phyloP scores from a whole-genome alignment of 2,888 invertebrate species.

The Mythimna vitellina region DNA sequence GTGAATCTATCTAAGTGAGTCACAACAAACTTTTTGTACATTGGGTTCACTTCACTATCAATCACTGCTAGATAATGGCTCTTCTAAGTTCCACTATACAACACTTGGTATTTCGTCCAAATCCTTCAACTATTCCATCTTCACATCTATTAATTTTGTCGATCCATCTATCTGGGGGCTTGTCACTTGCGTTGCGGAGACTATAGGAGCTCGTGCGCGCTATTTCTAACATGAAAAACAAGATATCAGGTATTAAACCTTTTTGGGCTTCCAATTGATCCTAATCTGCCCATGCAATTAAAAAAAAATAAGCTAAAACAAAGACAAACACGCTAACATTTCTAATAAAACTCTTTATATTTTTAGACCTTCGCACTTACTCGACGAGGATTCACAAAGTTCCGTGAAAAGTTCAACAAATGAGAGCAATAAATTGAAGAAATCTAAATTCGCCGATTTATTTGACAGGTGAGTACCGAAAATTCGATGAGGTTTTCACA shows the following conservation, averaged over 20 bases:
- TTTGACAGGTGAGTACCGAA: slow-evolving; percentile 82
- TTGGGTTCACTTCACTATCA: neutral
- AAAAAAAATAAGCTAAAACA: neutral
- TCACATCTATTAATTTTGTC: too few species aligned
- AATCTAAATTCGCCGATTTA: slow-evolving; percentile 87
- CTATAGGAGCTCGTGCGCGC: too few species aligned
- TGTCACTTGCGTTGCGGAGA: too few species aligned
- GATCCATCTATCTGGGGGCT: too few species aligned
- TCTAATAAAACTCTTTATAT: slow-evolving; percentile 16
- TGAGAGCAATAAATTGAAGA: slow-evolving; percentile 90
- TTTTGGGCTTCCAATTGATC: neutral
- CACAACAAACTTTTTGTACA: neutral
- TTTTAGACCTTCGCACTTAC: slow-evolving; percentile 84
- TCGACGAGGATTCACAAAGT: slow-evolving; percentile 95
- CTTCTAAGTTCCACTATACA: too few species aligned
- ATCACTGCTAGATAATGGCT: too few species aligned
- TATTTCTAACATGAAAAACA: too few species aligned
- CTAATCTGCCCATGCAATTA: too few species aligned
- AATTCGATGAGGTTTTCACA: neutral
- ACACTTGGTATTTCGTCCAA: too few species aligned
- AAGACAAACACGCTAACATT: neutral
- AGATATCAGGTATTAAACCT: neutral
- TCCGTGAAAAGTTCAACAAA: slow-evolving; percentile 95
- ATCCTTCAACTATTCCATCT: too few species aligned
- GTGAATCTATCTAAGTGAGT: neutral